A percentile compares a stretch with the other conserved stretches of the same genome.
Evolutionary conservation across 2,113 vertebrate species (phyloP).

Genomic region (Thamnophis sirtalis): DNA sequence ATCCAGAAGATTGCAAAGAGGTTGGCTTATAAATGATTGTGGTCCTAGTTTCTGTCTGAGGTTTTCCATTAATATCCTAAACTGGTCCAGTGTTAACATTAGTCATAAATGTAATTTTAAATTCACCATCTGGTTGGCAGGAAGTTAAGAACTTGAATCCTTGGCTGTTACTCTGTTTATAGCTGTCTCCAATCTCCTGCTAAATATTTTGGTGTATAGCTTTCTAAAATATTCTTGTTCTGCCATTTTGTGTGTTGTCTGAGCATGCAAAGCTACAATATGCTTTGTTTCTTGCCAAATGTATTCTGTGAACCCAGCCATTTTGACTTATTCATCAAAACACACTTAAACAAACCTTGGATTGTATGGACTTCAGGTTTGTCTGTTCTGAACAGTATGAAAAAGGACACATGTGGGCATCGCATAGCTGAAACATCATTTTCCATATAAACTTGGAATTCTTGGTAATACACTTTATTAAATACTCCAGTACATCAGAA

Average conservation of each 20-base stretch:
- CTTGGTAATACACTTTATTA: background rate
- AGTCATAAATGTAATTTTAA: constrained; percentile 10
- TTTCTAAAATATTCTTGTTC: background rate
- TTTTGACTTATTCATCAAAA: background rate
- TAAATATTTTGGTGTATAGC: constrained; percentile 2
- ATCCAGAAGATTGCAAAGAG: background rate
- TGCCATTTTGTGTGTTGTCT: background rate
- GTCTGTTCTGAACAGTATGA: background rate
- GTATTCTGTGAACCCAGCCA: background rate
- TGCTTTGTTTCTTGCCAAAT: background rate
- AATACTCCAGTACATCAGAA: background rate
- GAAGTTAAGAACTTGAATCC: constrained; percentile 5
- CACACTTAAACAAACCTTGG: background rate
- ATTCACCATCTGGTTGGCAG: background rate
- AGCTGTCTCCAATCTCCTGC: background rate
- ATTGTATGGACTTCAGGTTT: background rate
- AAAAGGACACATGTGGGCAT: background rate
- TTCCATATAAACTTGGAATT: background rate
- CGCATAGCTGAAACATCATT: background rate
- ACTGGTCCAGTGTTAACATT: constrained; percentile 1
- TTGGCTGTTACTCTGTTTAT: constrained; percentile 1
- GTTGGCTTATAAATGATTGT: constrained; percentile 3
- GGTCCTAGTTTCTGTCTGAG: constrained; percentile 12
- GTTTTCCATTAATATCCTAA: constrained; percentile 19
- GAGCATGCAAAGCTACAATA: background rate